Conservation (phyloP, 2,888 invertebrate species). For the Chrysodeixis includens region DNA sequence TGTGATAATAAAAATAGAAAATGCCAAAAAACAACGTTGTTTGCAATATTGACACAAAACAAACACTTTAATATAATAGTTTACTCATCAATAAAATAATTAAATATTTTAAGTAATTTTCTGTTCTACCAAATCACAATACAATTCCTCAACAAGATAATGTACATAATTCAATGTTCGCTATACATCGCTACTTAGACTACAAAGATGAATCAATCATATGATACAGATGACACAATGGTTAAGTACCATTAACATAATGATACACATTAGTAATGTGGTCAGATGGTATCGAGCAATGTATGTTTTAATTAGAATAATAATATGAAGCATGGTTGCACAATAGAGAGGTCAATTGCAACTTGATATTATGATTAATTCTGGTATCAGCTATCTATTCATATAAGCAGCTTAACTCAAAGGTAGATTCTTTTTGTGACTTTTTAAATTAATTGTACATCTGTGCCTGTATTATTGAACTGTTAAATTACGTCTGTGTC, state of each 20-base stretch:
- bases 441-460: no score
- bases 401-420: no score
- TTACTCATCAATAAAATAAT: neutral
- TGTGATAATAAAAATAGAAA: no score
- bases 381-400: no score
- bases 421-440: no score
- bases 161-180: neutral
- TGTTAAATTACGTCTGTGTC: no score
- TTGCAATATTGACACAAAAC: neutral
- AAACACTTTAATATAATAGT: neutral
- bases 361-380: neutral
- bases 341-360: neutral
- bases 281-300: neutral
- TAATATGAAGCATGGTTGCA: neutral
- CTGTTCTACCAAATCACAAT: neutral
- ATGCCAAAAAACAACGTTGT: no score
- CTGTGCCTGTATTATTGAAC: no score
- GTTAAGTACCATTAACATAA: neutral
- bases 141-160: neutral
- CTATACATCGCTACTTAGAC: neutral
- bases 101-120: neutral
- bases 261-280: neutral
- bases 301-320: neutral
- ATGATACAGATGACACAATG: neutral
- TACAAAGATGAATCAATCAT: neutral